Percentiles rank a stretch among this genome's conserved stretches.
These are phyloP conservation scores for Petrophora chlorosata DNA, from an alignment of 2,888 invertebrate genomes.

Conservation along the genomic window DNA sequence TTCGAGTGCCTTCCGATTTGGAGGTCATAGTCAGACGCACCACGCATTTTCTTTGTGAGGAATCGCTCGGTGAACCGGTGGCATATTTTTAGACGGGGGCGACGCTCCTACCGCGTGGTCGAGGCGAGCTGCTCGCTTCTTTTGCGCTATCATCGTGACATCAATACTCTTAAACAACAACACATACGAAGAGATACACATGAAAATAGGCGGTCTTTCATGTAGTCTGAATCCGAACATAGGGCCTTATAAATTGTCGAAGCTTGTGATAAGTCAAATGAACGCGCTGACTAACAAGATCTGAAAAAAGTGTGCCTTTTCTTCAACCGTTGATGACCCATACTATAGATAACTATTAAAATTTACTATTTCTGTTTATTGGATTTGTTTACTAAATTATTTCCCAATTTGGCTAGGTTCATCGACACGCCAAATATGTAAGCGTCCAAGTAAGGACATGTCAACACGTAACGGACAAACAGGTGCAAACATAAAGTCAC, in stretches of 20 bases:
- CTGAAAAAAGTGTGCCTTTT: too few relatives aligned
- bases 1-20: constrained; percentile 61
- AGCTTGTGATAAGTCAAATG: too few relatives aligned
- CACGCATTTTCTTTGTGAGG: constrained; percentile 76
- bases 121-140: constrained; percentile 27
- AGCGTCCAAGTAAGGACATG: constrained; percentile 8
- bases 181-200: constrained; percentile 1
- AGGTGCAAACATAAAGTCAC: constrained; percentile 21
- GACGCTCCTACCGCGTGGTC: constrained; percentile 57
- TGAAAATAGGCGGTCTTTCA: too few relatives aligned
- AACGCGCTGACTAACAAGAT: too few relatives aligned
- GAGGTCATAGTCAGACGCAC: constrained; percentile 59
- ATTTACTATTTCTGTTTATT: constrained; percentile 1
- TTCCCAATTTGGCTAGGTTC: constrained; percentile 25
- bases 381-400: constrained; percentile 23
- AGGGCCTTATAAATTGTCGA: too few relatives aligned
- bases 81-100: constrained; percentile 80
- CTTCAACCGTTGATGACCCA: too few relatives aligned
- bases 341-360: neutral
- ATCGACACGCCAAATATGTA: constrained; percentile 24
- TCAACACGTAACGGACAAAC: constrained; percentile 3
- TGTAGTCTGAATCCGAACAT: neutral
- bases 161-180: constrained; percentile 32
- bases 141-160: constrained; percentile 51
- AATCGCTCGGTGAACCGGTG: constrained; percentile 70